A percentile compares a stretch with the other conserved stretches of the same genome.
Conservation (phyloP, 2,888 invertebrate genomes). For the Synanthedon myopaeformis region DNA sequence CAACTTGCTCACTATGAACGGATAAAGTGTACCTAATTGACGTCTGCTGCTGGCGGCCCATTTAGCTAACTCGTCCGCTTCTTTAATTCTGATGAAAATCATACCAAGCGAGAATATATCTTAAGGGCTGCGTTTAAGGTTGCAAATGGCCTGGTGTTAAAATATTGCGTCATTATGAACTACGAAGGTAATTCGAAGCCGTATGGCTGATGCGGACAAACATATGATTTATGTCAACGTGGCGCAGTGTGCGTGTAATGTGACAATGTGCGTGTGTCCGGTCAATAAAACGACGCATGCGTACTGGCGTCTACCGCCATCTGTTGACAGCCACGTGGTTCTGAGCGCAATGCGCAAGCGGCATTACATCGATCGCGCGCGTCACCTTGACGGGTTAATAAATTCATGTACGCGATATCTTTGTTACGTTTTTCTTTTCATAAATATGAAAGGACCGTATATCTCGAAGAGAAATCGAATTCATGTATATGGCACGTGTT, state of each 20-base stretch:
- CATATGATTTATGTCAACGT: constrained; percentile 56
- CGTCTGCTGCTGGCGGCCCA: constrained; percentile 43
- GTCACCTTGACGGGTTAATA: constrained; percentile 61
- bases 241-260: constrained; percentile 18
- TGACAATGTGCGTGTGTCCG: constrained; percentile 28
- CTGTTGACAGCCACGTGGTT: constrained; percentile 61
- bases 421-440: constrained; percentile 13
- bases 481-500: too few species aligned
- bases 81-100: constrained; percentile 17
- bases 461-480: neutral
- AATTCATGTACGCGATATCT: constrained; percentile 45
- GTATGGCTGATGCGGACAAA: constrained; percentile 54
- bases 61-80: constrained; percentile 49
- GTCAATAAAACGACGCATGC: constrained; percentile 61
- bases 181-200: constrained; percentile 55
- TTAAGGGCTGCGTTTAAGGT: constrained; percentile 8
- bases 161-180: constrained; percentile 52
- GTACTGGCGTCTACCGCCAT: constrained; percentile 48
- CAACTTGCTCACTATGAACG: constrained; percentile 25
- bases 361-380: constrained; percentile 51
- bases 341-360: constrained; percentile 30
- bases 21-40: constrained; percentile 52
- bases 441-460: constrained; percentile 7
- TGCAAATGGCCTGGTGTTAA: constrained; percentile 13
- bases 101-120: constrained; percentile 7